These are phyloP conservation scores for Bucorvus abyssinicus DNA, from an alignment of 2,797 vertebrate genomes.

Conservation along the genomic window DNA sequence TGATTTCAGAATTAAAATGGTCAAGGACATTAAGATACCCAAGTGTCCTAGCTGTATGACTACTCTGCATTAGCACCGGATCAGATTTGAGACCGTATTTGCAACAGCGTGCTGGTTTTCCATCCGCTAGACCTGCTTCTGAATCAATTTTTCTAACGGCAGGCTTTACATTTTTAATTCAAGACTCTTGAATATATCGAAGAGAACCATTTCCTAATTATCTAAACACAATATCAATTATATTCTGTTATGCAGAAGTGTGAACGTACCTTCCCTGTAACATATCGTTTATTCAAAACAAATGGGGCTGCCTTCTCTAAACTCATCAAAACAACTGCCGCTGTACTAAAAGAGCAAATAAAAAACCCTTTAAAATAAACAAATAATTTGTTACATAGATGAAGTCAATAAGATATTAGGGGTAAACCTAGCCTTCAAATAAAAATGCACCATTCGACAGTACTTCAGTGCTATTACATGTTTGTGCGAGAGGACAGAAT, in stretches of 20 bases:
- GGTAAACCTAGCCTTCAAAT: neutral
- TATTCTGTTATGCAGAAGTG: neutral
- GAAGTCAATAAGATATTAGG: neutral
- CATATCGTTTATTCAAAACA: neutral
- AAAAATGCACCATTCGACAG: neutral
- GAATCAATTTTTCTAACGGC: neutral
- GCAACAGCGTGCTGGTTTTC: neutral
- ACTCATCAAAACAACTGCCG: neutral
- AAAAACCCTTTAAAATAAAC: neutral
- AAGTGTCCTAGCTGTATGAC: neutral
- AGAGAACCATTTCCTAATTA: neutral
- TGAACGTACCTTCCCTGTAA: neutral
- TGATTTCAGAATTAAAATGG: neutral
- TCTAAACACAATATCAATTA: neutral
- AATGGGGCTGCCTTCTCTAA: neutral
- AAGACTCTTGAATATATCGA: neutral
- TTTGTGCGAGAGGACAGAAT: neutral
- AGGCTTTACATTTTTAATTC: neutral
- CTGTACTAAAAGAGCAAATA: neutral
- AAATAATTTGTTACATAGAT: neutral
- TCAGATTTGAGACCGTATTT: neutral
- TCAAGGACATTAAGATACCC: neutral
- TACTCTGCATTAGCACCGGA: neutral
- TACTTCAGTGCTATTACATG: neutral
- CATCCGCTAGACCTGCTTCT: neutral